phyloP scores from a whole-genome alignment of 2,113 vertebrate genomes.

The Notarius quadriscutis region DNA sequence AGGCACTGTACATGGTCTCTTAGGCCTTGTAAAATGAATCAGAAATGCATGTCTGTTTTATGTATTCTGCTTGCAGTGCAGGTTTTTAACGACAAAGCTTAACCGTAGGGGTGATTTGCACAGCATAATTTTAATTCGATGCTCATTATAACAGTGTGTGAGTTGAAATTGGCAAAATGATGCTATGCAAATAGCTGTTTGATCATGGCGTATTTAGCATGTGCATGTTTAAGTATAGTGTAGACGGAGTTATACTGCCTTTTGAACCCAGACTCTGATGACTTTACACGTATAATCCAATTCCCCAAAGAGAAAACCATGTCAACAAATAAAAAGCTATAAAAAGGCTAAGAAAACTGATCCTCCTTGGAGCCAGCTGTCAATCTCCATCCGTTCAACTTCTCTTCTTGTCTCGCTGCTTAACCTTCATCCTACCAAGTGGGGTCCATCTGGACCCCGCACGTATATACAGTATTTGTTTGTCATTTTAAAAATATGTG shows the following conservation, averaged over 20 bases:
- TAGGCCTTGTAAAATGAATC: background rate
- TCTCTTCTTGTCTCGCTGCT: background rate
- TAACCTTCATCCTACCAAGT: too few relatives aligned
- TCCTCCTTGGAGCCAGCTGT: background rate
- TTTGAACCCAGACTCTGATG: background rate
- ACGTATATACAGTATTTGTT: too few relatives aligned
- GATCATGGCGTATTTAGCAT: background rate
- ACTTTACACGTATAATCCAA: background rate
- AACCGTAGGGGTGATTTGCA: background rate
- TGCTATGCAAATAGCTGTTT: background rate
- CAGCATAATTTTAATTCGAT: background rate
- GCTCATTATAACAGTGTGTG: background rate
- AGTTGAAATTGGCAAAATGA: background rate
- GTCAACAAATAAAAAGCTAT: conserved; percentile 8
- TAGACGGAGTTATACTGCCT: background rate
- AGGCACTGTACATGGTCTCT: background rate
- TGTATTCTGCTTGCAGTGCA: background rate
- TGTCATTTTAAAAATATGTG: too few relatives aligned
- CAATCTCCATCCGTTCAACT: background rate
- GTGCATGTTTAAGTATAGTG: background rate
- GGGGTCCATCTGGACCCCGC: too few relatives aligned
- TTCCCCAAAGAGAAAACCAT: conserved; percentile 9
- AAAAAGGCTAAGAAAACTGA: conserved; percentile 10
- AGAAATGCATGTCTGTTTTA: background rate
- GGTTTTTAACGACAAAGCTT: background rate